These are phyloP conservation scores for Listronotus oregonensis DNA, from an alignment of 1,140 invertebrate genomes.

Conservation along the genomic window DNA sequence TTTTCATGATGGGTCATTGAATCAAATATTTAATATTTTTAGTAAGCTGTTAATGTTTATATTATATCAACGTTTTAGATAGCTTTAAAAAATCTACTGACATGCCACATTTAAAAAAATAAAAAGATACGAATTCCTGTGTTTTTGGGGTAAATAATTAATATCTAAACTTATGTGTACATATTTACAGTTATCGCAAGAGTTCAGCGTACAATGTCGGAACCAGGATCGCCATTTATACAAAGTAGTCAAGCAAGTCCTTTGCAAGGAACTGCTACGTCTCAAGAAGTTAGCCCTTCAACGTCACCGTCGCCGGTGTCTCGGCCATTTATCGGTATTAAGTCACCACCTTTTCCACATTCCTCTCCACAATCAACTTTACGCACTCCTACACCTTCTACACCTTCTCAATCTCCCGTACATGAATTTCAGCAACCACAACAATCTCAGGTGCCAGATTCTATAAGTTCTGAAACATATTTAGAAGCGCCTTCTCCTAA, in stretches of 20 bases:
- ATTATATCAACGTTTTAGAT: too few relatives aligned
- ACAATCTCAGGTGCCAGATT: conserved; percentile 1
- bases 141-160: too few relatives aligned
- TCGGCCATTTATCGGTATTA: conserved; percentile 59
- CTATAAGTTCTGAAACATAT: conserved; percentile 32
- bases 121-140: not conserved
- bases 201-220: conserved; percentile 63
- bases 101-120: too few relatives aligned
- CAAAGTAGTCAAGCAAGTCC: conserved; percentile 56
- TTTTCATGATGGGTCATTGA: too few relatives aligned
- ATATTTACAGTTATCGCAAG: conserved; percentile 59
- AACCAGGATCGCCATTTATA: conserved; percentile 56
- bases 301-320: conserved; percentile 58
- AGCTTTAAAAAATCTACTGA: too few relatives aligned
- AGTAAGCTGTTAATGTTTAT: too few relatives aligned
- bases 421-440: conserved; percentile 33
- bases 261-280: conserved; percentile 28
- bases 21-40: too few relatives aligned
- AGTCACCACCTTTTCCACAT: conserved; percentile 52
- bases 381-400: conserved; percentile 47
- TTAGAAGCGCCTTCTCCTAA: conserved; percentile 36
- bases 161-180: not conserved
- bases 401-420: conserved; percentile 47
- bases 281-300: conserved; percentile 49
- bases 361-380: conserved; percentile 42